A percentile compares a stretch with the other conserved stretches of the same genome.
Evolutionary conservation across 2,113 vertebrate species (phyloP).

Genomic region (Microcebus lehilahytsara): DNA sequence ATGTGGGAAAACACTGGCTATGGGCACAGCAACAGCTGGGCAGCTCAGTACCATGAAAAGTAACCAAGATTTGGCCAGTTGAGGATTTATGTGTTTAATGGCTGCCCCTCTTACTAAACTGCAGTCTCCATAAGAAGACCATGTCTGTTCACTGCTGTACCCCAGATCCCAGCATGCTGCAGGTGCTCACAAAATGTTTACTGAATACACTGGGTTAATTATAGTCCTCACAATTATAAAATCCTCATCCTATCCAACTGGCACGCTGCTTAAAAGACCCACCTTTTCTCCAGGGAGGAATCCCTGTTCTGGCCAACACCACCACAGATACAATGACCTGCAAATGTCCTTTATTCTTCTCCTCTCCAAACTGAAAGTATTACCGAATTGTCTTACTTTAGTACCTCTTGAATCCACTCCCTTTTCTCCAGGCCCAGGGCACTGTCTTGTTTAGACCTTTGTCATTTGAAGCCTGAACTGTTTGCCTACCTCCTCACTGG

Average conservation of each 20-base stretch:
- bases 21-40: not conserved
- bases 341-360: not conserved
- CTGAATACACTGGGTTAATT: constrained; percentile 17
- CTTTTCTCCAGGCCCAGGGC: not conserved
- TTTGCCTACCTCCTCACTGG: not conserved
- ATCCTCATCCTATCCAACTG: not conserved
- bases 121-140: not conserved
- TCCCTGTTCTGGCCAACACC: not conserved
- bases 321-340: not conserved
- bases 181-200: not conserved
- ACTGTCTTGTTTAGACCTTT: not conserved
- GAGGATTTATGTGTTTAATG: not conserved
- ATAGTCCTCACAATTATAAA: not conserved
- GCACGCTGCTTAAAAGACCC: constrained; percentile 6
- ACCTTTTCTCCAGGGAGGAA: not conserved
- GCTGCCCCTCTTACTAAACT: not conserved
- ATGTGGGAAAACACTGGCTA: not conserved
- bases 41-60: not conserved
- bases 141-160: not conserved
- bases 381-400: not conserved
- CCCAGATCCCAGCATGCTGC: not conserved
- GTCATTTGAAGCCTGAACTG: not conserved
- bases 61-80: not conserved
- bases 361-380: not conserved
- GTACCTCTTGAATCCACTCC: not conserved